Percentiles rank a stretch among this genome's conserved stretches.
These are phyloP conservation scores for Dicrurus megarhynchus DNA, from an alignment of 2,113 vertebrate genomes.

Conservation along the genomic window DNA sequence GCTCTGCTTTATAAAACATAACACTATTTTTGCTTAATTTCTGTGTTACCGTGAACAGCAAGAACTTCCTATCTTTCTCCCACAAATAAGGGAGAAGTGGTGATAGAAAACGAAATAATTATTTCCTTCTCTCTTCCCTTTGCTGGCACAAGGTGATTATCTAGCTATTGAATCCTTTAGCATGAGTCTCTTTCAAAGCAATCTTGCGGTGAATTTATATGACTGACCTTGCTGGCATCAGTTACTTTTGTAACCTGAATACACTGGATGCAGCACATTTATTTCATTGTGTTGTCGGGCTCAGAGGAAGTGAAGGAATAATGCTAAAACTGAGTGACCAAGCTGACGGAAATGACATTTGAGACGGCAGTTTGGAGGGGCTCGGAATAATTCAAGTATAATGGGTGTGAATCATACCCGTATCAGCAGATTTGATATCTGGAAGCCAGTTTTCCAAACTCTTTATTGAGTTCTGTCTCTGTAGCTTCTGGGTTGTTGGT, in stretches of 20 bases:
- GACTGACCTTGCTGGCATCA: neutral
- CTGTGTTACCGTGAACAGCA: neutral
- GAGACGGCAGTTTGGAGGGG: neutral
- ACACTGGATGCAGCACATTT: neutral
- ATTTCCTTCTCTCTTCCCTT: neutral
- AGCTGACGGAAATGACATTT: neutral
- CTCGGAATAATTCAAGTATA: neutral
- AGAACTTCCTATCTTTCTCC: neutral
- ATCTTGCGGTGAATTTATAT: neutral
- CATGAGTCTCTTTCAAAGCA: neutral
- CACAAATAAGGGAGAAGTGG: neutral
- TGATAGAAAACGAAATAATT: neutral
- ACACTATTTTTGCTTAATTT: constrained; percentile 8
- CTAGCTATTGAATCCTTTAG: neutral
- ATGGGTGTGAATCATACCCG: neutral
- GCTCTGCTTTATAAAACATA: neutral
- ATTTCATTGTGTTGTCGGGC: neutral
- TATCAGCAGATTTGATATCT: neutral
- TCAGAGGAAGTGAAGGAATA: neutral
- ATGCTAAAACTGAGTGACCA: neutral
- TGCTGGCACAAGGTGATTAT: neutral
- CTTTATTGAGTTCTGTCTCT: neutral
- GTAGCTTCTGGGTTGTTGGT: neutral
- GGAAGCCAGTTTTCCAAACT: neutral
- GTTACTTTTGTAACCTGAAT: neutral